Conservation (phyloP, 2,113 vertebrate species). For the Alaudala cheleensis region DNA sequence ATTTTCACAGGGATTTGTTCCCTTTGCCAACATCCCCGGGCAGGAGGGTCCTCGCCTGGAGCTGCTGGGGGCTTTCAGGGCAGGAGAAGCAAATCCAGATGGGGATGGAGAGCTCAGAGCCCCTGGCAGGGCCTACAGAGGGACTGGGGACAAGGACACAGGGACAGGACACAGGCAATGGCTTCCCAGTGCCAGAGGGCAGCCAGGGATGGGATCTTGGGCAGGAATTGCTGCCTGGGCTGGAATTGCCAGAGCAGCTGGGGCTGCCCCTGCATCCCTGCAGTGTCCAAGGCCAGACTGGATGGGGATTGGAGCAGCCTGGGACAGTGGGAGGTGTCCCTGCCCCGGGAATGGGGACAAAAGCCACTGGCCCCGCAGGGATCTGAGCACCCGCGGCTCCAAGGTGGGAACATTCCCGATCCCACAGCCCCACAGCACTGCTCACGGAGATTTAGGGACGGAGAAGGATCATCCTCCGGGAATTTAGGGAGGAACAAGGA, state of each 20-base stretch:
- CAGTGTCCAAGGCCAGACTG: not conserved
- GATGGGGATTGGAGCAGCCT: not conserved
- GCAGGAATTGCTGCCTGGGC: not conserved
- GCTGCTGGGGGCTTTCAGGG: not conserved
- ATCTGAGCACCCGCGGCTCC: not conserved
- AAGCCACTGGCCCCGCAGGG: not conserved
- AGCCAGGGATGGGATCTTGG: not conserved
- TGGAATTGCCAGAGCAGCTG: not conserved
- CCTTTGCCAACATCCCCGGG: not conserved
- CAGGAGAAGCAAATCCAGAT: not conserved
- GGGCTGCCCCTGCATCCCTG: not conserved
- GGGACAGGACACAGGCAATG: too few species aligned
- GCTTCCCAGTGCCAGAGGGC: not conserved
- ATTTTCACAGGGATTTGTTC: not conserved
- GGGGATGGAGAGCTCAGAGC: not conserved
- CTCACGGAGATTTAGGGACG: not conserved
- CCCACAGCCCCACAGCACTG: not conserved
- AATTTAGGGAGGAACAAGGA: not conserved
- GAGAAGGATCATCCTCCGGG: fast-evolving
- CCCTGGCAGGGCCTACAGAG: not conserved
- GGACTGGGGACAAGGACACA: not conserved
- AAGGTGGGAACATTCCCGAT: not conserved
- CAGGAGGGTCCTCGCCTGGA: not conserved
- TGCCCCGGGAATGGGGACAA: not conserved
- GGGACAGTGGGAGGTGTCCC: not conserved